A percentile compares a stretch with the other conserved stretches of the same genome.
Conservation (phyloP, 2,113 vertebrate species). For the Datnioides undecimradiatus region DNA sequence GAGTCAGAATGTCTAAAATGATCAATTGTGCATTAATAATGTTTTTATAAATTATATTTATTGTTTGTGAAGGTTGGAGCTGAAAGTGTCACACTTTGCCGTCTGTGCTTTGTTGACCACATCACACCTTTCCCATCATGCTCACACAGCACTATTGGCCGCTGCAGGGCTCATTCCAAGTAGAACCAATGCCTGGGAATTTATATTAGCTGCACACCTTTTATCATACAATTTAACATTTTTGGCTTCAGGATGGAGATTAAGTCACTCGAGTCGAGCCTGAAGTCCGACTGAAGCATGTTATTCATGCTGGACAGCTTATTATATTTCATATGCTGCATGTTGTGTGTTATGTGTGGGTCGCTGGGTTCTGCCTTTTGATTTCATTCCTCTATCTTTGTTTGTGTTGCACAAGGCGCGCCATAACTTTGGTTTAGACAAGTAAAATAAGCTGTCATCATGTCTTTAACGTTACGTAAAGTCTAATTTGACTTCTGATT, state of each 20-base stretch:
- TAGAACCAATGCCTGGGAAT: not conserved
- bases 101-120: not conserved
- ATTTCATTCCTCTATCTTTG: not conserved
- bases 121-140: not conserved
- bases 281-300: no score
- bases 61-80: not conserved
- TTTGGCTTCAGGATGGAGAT: not conserved
- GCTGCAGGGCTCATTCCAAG: not conserved
- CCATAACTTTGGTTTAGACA: no score
- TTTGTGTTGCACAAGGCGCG: no score
- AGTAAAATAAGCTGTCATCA: no score
- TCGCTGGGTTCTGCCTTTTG: no score
- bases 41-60: not conserved
- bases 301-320: no score
- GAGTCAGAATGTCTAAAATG: no score
- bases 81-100: no score
- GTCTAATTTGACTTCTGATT: not conserved
- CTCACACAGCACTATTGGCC: not conserved
- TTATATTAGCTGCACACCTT: not conserved
- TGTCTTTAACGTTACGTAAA: no score
- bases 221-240: no score
- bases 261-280: no score
- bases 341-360: not conserved
- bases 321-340: not conserved
- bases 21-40: not conserved